Base-by-base conservation (phyloP, 2,797 vertebrate genomes). In the Chelidonichthys spinosus region DNA sequence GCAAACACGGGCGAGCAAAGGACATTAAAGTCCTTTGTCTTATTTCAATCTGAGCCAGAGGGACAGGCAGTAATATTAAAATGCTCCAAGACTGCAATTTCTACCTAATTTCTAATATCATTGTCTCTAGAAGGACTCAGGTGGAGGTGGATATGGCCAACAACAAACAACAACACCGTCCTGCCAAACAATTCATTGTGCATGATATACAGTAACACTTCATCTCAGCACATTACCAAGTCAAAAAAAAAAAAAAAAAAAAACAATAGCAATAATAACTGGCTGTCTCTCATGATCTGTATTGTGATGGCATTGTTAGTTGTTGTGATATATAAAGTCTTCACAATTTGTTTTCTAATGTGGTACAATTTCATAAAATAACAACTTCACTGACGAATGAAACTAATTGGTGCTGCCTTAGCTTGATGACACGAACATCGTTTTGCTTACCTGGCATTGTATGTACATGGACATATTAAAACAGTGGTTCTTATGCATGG, bases 11-110 rank as follows among this genome's bases (percentile, higher is more conserved):
- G n/a, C 54, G 40, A 59, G 32, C 37, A 35, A 63, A 74, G 36
- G 50, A 74, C 50, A 67, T 53, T 58, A 56, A 59, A 47, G 52
- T 63, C 32, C 43, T 65, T 63, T 64, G 44, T 56, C 55, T 82
- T 64, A 76, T 81, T 81, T 78, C 54, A 69, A 37, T 72, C 35
- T 61, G 43, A 82, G 74, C 81, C 75, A 76, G 3, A 63, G 66
- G 74, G 69, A 82, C 35, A 55, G 18, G 56, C 60, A 62, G 47
- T 72, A 72, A 79, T 74, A 81, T 59, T 61, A 56, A 70, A 76
- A 79, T 63, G 72, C 67, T 79, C 36, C 61, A 63, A 76, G 35
- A 76, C 52, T 78, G 60, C 50, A 74, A 78, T 80, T 63, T 76
- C 59, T 25, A 53, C 52, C 43, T 64, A 37, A 82, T 76, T 79